Base-by-base conservation (phyloP, 1,140 invertebrate genomes). In the Acarapis woodi region DNA sequence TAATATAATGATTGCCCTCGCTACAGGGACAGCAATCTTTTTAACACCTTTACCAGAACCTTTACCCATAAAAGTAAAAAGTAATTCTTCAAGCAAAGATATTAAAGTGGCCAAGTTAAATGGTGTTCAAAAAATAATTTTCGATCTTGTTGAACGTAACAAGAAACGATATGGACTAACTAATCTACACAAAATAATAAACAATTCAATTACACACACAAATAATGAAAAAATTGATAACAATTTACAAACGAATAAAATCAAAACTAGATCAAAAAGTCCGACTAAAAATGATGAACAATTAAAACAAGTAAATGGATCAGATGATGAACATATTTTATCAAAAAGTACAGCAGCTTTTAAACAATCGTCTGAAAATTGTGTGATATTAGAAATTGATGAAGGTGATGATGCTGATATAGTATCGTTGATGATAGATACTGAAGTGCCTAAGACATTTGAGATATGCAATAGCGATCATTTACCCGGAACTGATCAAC, bases 391-490 rank as follows among this genome's bases (percentile, higher is more conserved):
- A 3, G 50, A 72, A 66, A 68, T 85, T 10, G 79, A 85, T 49
- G 79, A 85, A 53, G 64, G 71, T 4, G 73, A 80, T 51, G 78
- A 83, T 53, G 65, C 72, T 46, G 73, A 78, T 51, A 67, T 77
- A 32, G 66, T 77, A 39, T 63, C 65, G 10, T 62, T 77, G 24
- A 55, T 85, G 23, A 68, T 78, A 46, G 77, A 83, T 46, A 64
- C 66, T 0, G 62, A 62, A 42, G 66, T 73, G 5, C 77, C 77
- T 0, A 65, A 69, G 33, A 75, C 73, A 41, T 39, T 32, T 16
- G 21, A 31, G 12, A 63, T 79, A 28, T 75, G 74, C n/a, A 82
- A 75, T 51, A 78, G 72, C 2, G 72, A 80, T 53, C 61, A 56
- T 16, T 65, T 77, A 32, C 74, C 75, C 6, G 76, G 75, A 1